Percentiles rank a stretch among this genome's conserved stretches.
Conservation (phyloP, 2,888 invertebrate species). For the Chalcis sispes region DNA sequence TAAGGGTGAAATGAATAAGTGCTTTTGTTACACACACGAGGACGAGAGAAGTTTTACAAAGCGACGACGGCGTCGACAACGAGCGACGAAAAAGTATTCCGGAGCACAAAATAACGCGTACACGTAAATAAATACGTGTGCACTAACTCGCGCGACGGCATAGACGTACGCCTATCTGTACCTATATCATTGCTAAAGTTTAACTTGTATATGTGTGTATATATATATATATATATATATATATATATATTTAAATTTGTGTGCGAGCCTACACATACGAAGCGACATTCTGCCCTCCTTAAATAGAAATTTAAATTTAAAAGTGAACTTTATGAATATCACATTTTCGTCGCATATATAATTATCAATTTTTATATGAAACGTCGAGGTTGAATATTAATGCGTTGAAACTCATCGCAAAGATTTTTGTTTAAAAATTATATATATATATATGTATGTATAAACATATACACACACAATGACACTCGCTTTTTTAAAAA, state of each 20-base stretch:
- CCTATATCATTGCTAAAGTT: no score
- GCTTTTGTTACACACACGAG: neutral
- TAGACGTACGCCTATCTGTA: no score
- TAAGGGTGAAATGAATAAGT: neutral
- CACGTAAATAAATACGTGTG: neutral
- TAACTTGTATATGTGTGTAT: neutral
- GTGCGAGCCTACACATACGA: neutral
- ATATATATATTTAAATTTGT: neutral
- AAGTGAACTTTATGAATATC: constrained; percentile 5
- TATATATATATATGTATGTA: no score
- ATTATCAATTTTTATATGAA: no score
- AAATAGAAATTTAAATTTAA: constrained; percentile 1
- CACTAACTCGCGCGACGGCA: neutral
- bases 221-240: neutral
- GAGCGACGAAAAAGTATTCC: constrained; percentile 15
- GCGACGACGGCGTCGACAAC: neutral
- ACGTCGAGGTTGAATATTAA: no score
- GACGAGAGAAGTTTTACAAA: neutral
- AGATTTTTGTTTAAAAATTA: no score
- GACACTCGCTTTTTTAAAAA: no score
- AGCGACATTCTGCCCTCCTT: constrained; percentile 11
- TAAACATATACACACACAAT: no score
- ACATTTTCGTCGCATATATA: no score
- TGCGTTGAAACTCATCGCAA: no score
- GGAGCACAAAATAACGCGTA: neutral